Percentiles rank a stretch among this genome's conserved stretches.
phyloP scores from a whole-genome alignment of 2,797 vertebrate genomes.

The Simalia tracyae region DNA sequence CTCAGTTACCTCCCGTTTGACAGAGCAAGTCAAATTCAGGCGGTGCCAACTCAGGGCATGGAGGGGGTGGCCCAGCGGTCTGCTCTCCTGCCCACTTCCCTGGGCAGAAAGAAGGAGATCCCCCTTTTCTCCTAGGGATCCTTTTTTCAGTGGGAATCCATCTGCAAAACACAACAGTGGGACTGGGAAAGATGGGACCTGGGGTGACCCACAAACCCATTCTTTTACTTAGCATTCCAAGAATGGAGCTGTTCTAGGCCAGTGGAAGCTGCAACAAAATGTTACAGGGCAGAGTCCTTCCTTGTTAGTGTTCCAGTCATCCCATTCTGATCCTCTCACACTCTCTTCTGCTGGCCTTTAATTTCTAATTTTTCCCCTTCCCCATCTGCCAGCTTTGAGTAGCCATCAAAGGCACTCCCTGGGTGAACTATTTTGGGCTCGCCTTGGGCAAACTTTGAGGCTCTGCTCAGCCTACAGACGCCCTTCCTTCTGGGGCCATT shows the following conservation, averaged over 20 bases:
- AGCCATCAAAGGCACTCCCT: too few species aligned
- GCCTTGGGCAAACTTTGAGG: too few species aligned
- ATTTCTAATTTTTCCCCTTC: too few species aligned
- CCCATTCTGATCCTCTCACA: not conserved
- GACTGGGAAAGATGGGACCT: rapidly evolving
- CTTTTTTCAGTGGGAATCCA: not conserved
- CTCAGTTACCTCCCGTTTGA: not conserved
- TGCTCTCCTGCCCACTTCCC: rapidly evolving
- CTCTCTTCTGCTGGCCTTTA: too few species aligned
- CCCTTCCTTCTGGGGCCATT: too few species aligned
- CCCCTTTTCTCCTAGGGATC: rapidly evolving
- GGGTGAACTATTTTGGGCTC: too few species aligned
- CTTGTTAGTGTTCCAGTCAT: not conserved
- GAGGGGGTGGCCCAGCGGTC: slow-evolving; percentile 51
- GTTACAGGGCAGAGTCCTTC: not conserved
- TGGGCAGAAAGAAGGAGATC: rapidly evolving
- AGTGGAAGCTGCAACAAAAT: not conserved
- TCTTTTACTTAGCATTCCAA: not conserved
- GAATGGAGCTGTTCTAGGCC: not conserved
- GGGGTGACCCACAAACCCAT: not conserved
- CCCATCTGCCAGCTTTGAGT: too few species aligned
- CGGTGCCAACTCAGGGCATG: slow-evolving; percentile 12
- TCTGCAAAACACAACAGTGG: not conserved
- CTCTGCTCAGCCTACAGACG: too few species aligned
- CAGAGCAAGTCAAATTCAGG: slow-evolving; percentile 14